phyloP scores from a whole-genome alignment of 2,797 vertebrate species.

The Pseudomugil tenellus region DNA sequence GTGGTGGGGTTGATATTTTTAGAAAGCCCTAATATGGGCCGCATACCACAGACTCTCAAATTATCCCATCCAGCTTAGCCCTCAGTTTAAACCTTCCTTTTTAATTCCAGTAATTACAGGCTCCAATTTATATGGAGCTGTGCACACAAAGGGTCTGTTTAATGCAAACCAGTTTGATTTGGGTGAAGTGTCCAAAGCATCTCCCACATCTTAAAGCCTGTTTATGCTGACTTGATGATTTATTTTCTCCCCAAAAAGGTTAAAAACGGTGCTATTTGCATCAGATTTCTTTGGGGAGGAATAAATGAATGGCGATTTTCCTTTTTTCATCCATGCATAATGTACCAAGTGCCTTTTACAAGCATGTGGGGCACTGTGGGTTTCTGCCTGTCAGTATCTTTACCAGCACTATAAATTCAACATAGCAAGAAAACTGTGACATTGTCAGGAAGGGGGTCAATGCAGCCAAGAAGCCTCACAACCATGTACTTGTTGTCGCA shows the following conservation, averaged over 20 bases:
- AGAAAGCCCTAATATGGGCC: conserved; percentile 90
- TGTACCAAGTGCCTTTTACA: conserved; percentile 63
- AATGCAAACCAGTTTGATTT: conserved; percentile 90
- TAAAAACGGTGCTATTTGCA: conserved; percentile 78
- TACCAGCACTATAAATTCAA: conserved; percentile 75
- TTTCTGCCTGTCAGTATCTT: conserved; percentile 72
- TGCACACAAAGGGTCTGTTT: conserved; percentile 88
- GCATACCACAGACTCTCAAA: conserved; percentile 91
- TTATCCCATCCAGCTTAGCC: conserved; percentile 89
- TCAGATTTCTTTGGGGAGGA: conserved; percentile 75
- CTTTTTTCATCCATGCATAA: conserved; percentile 64
- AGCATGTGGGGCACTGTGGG: conserved; percentile 58
- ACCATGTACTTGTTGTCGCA: conserved; percentile 75
- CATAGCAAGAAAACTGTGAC: conserved; percentile 64
- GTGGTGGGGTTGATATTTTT: conserved; percentile 87
- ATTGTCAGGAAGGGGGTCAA: conserved; percentile 58
- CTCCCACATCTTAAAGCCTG: conserved; percentile 85
- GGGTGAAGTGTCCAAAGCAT: conserved; percentile 85
- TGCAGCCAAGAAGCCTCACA: conserved; percentile 58
- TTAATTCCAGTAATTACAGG: conserved; percentile 91
- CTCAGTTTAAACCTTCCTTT: conserved; percentile 91
- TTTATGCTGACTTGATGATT: conserved; percentile 87
- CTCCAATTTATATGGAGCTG: conserved; percentile 87
- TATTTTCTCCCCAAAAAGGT: conserved; percentile 81
- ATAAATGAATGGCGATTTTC: conserved; percentile 76